Percentiles rank a stretch among this genome's conserved stretches.
These are phyloP conservation scores for Lasioglossum oenotherae DNA, from an alignment of 2,888 invertebrate genomes.

Conservation along the genomic window DNA sequence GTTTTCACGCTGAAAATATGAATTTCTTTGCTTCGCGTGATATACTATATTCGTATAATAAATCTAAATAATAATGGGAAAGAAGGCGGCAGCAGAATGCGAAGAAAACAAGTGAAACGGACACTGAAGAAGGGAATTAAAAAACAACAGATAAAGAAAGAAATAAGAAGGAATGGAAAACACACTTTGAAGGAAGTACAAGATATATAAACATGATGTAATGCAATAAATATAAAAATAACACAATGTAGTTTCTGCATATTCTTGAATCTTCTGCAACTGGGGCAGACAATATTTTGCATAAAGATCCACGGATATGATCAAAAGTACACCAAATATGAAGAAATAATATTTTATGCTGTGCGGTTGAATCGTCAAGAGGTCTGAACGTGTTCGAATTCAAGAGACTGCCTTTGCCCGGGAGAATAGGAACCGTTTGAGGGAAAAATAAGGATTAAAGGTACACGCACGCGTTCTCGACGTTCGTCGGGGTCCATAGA, in stretches of 20 bases:
- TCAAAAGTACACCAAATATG: not conserved
- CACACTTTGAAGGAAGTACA: too few relatives aligned
- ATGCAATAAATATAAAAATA: too few relatives aligned
- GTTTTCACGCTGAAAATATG: too few relatives aligned
- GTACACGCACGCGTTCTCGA: not conserved
- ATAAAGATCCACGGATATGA: not conserved
- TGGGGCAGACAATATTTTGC: too few relatives aligned
- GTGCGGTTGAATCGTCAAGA: not conserved
- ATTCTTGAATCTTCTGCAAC: too few relatives aligned
- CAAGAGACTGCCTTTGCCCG: not conserved
- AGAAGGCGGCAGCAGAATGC: not conserved
- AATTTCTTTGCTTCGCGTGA: not conserved
- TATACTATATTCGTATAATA: not conserved
- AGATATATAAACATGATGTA: not conserved
- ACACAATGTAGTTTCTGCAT: too few relatives aligned
- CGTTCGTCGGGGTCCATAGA: not conserved
- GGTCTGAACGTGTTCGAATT: not conserved
- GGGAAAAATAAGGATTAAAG: constrained; percentile 6
- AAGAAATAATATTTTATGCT: not conserved
- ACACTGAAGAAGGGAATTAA: not conserved
- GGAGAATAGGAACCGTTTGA: not conserved
- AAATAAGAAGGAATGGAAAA: too few relatives aligned
- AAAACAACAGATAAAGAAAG: not conserved
- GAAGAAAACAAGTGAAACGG: not conserved
- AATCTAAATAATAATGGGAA: not conserved